These are phyloP conservation scores for Autographa gamma DNA, from an alignment of 2,888 invertebrate species.

Conservation along the genomic window DNA sequence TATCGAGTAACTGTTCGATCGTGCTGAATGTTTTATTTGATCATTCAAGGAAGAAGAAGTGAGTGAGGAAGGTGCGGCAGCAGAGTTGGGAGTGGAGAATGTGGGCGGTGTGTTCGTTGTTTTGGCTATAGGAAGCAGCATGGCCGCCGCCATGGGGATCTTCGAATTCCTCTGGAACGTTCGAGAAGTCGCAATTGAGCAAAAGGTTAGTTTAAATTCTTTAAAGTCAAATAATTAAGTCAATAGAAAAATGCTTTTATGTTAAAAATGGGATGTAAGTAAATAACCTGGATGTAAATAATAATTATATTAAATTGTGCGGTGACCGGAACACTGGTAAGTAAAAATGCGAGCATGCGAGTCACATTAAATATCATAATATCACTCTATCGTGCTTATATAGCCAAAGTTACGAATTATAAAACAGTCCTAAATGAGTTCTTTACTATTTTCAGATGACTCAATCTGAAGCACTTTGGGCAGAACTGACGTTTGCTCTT, in stretches of 20 bases:
- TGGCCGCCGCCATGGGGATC: conserved; percentile 93
- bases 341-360: no score
- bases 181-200: conserved; percentile 93
- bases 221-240: no score
- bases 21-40: not conserved
- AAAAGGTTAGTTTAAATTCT: conserved; percentile 86
- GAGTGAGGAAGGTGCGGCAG: conserved; percentile 78
- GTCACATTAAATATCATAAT: no score
- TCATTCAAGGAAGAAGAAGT: conserved; percentile 71
- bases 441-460: conserved; percentile 88
- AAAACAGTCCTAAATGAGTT: no score
- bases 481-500: conserved; percentile 92
- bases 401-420: no score
- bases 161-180: conserved; percentile 97
- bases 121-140: conserved; percentile 92
- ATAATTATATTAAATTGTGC: no score
- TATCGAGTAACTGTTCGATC: no score
- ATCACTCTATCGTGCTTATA: no score
- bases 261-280: no score
- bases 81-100: conserved; percentile 93
- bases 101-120: conserved; percentile 98
- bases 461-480: conserved; percentile 91
- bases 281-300: no score
- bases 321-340: no score
- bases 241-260: no score